These are phyloP conservation scores for Lycaena phlaeas DNA, from an alignment of 2,888 invertebrate species.

Conservation along the genomic window DNA sequence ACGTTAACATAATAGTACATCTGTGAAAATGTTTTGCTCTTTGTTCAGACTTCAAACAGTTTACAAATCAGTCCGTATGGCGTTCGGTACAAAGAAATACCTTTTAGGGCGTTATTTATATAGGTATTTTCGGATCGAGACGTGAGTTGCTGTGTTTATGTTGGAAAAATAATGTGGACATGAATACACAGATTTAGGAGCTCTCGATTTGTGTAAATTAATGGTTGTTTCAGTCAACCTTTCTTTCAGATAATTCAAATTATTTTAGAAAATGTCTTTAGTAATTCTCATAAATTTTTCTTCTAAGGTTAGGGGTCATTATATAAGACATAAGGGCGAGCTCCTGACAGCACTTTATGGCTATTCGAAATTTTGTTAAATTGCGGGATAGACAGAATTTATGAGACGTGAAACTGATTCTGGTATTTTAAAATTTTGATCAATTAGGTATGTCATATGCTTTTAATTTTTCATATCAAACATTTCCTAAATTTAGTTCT, in stretches of 20 bases:
- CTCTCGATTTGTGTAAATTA: conserved; percentile 3
- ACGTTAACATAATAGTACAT: no score
- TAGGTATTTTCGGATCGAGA: conserved; percentile 36
- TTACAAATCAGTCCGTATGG: conserved; percentile 63
- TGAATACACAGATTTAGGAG: conserved; percentile 11
- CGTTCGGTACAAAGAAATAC: conserved; percentile 57
- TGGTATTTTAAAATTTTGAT: no score
- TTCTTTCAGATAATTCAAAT: background rate
- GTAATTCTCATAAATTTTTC: no score
- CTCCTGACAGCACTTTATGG: no score
- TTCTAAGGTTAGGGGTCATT: no score
- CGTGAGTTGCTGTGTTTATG: conserved; percentile 24
- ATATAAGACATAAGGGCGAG: no score
- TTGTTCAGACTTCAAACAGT: conserved; percentile 31
- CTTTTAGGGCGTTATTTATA: conserved; percentile 51
- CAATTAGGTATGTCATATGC: no score
- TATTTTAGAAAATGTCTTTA: background rate
- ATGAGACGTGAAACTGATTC: no score
- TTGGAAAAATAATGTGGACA: conserved; percentile 14
- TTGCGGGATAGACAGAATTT: no score
- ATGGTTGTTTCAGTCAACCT: conserved; percentile 7
- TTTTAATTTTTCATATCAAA: no score
- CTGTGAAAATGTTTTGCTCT: conserved; percentile 21
- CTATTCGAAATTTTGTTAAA: no score
- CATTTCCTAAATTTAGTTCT: no score